Base-by-base conservation (phyloP, 23 tunicate species). In the Oikopleura albicans region DNA sequence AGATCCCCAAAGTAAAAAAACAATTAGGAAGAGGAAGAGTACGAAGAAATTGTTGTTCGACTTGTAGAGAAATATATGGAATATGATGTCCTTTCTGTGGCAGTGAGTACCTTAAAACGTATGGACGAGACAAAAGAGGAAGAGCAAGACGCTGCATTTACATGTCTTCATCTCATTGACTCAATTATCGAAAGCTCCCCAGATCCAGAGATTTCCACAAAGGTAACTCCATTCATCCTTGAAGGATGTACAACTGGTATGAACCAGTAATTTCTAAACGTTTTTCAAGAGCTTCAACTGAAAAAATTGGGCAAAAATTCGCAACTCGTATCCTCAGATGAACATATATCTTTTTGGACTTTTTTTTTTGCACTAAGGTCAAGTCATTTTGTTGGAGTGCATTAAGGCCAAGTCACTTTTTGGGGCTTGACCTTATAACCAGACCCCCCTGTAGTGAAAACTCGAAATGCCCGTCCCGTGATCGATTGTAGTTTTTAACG, bases 81-180 rank as follows among this genome's bases (percentile, higher is more conserved):
- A 63, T 88, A 88, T 0, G 89, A 90, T 41, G 91, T 84, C 16
- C 76, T 86, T 1, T 83, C 95, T 16, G 56, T 93, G 40, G 41
- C 90, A 39, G 94, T 93, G 1, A 91, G 90, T 84, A 93, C 90
- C 40, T 40, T 93, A 40, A 92, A 93, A 83, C 83, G 98, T 83
- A 84, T 90, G 84, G 94, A 93, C 85, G 98, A 93, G 76, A 57
- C 88, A 76, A 91, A 87, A 27, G 86, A 85, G 39, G 98, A 93
- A 75, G 98, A 93, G 86, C 94, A 91, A 0, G 84, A 85, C n/a
- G 94, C 91, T 1, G 93, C 90, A 0, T 88, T 89, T 83, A 90
- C 89, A 86, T 86, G 94, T 0, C 76, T 93, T 33, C 86, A 66
- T 35, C 0, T 76, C 8, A 22, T 49, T 49, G 59, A 49, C 8